These are phyloP conservation scores for Brienomyrus longianalis DNA, from an alignment of 2,113 vertebrate species.

Conservation along the genomic window DNA sequence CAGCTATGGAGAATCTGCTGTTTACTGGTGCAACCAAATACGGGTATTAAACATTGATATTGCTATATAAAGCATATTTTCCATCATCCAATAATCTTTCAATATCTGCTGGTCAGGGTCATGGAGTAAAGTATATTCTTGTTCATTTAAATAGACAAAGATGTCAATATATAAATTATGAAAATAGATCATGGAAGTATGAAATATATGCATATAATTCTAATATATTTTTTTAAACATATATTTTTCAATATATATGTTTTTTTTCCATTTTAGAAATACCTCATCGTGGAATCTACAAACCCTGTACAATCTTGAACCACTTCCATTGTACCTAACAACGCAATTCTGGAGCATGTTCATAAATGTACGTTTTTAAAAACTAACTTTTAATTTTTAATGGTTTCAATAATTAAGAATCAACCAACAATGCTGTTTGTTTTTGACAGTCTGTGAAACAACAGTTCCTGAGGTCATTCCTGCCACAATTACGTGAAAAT, in stretches of 20 bases:
- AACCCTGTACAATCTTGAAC: conserved; percentile 28
- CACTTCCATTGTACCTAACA: conserved; percentile 35
- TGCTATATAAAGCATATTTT: not conserved
- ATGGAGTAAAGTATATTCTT: not conserved
- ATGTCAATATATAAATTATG: not conserved
- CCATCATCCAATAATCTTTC: not conserved
- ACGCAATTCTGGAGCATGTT: conserved; percentile 27
- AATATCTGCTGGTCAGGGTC: not conserved
- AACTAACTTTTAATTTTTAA: not conserved
- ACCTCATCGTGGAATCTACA: conserved; percentile 27
- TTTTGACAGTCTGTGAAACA: conserved; percentile 4
- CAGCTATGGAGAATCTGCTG: conserved; percentile 28
- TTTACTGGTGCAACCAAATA: conserved; percentile 28
- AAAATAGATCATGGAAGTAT: not conserved
- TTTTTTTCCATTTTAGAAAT: not conserved
- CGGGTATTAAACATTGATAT: conserved; percentile 22
- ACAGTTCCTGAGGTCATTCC: conserved; percentile 26
- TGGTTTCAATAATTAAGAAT: not conserved
- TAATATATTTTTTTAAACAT: not conserved
- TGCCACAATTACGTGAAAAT: conserved; percentile 8
- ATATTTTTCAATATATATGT: not conserved
- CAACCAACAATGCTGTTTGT: not conserved
- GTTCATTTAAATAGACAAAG: not conserved
- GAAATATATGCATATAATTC: not conserved
- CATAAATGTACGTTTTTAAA: not conserved